These are phyloP conservation scores for Drosophila quadrilineata DNA, from an alignment of 1,140 invertebrate species.

Conservation along the genomic window DNA sequence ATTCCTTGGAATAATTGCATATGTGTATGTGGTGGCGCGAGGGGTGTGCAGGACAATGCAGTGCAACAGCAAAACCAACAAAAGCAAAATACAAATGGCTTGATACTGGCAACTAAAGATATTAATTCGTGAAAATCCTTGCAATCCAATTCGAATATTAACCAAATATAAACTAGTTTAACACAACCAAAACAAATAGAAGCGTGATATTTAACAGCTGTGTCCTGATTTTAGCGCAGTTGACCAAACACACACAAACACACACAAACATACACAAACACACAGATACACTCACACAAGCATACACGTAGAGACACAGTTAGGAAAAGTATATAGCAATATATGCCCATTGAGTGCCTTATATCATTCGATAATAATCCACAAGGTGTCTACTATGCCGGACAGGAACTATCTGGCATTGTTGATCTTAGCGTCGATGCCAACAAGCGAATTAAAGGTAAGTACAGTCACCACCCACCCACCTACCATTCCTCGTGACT, in stretches of 20 bases:
- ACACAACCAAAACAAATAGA: conserved; percentile 21
- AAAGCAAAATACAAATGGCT: conserved; percentile 63
- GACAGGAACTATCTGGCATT: conserved; percentile 83
- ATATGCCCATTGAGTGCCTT: conserved; percentile 82
- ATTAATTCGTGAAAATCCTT: no score
- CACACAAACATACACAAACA: conserved; percentile 8
- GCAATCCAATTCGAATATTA: conserved; percentile 37
- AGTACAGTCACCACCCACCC: conserved; percentile 1
- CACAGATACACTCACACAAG: not conserved
- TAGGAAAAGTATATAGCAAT: conserved; percentile 65
- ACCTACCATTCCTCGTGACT: conserved; percentile 35
- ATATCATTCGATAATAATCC: conserved; percentile 83
- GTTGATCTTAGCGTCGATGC: conserved; percentile 79
- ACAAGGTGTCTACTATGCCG: conserved; percentile 83
- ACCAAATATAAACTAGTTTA: no score
- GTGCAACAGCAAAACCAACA: conserved; percentile 47
- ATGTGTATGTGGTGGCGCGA: conserved; percentile 51
- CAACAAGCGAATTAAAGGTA: conserved; percentile 78
- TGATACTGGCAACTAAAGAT: conserved; percentile 66
- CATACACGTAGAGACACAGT: conserved; percentile 14
- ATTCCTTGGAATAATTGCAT: no score
- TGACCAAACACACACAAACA: conserved; percentile 11
- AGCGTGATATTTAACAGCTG: conserved; percentile 69
- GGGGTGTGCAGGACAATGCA: conserved; percentile 61
- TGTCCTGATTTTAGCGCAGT: conserved; percentile 68